Percentiles rank a stretch among this genome's conserved stretches.
Conservation (phyloP, 1,140 invertebrate genomes). For the Caenorhabditis brenneri region DNA sequence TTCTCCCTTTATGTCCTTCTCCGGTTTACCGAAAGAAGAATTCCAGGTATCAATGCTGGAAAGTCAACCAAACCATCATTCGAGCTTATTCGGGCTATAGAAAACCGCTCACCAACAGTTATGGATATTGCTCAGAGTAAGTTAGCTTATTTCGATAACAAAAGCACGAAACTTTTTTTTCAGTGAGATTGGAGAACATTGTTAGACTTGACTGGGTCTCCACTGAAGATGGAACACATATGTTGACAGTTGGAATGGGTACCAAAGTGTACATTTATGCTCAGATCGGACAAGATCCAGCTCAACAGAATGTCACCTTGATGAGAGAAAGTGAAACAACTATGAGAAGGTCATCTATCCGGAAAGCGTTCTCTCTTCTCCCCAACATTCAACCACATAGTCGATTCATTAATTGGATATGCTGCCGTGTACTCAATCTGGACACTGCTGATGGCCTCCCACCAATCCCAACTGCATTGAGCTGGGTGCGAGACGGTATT, state of each 20-base stretch:
- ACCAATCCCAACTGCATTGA: constrained; percentile 94
- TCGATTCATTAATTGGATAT: constrained; percentile 83
- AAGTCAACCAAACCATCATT: constrained; percentile 32
- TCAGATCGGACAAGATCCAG: constrained; percentile 72
- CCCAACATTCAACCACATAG: constrained; percentile 54
- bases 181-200: constrained; percentile 48
- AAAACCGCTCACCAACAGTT: not conserved
- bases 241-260: constrained; percentile 92
- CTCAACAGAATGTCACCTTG: constrained; percentile 66
- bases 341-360: constrained; percentile 52
- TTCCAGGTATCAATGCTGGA: constrained; percentile 37
- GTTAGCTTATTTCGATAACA: not conserved
- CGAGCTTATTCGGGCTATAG: constrained; percentile 41
- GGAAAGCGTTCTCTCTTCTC: constrained; percentile 58
- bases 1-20: not conserved
- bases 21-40: not conserved
- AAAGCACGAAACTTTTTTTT: not conserved
- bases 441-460: constrained; percentile 92
- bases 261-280: constrained; percentile 78
- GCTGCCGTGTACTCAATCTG: constrained; percentile 85
- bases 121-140: constrained; percentile 18
- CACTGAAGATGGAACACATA: constrained; percentile 96
- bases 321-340: constrained; percentile 68
- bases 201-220: constrained; percentile 90
- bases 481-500: constrained; percentile 96